Evolutionary conservation across 2,888 invertebrate species (phyloP), one percentile per base, ranked within the genome.

Genomic region (Eucera pruinosa): DNA sequence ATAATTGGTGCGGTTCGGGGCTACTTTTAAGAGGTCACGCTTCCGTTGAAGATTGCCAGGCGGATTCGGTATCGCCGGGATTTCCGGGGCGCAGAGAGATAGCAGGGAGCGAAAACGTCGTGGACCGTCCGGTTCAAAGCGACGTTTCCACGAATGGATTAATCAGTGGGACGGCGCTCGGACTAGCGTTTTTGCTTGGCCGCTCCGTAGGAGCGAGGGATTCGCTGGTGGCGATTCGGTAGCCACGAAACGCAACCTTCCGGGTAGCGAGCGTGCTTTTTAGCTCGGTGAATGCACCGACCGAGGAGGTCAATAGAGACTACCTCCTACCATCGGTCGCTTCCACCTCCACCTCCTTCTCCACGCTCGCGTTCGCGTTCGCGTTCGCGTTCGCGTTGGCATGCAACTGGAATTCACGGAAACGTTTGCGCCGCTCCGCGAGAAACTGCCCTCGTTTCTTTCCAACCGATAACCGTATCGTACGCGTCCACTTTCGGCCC

Each of bases 1-100:
- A 83, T 87, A 87, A 89, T 89, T 86, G 87, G 80, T 68, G 71
- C 54, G 72, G 75, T 76, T 66, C 62, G 68, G 52, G 74, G 47
- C 58, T 69, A 58, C 58, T 79, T 79, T 73, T 61, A 74, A 74
- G 73, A 9, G 43, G 18, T 15, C 20, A 4, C 30, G 7, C 15
- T 43, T 30, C 13, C 27, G 18, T 45, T 23, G 18, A 0, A 36
- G 36, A 36, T 36, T 36, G 36, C 36, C 9, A 5, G 36, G 9
- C 11, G 36, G 33, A 33, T 33, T 33, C 33, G 33, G 7, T 33
- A 33, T 33, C 7, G 33, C 33, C 4, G 7, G 33, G 33, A 33
- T 33, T 33, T 33, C 7, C 33, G 7, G 33, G 33, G 3, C 7
- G 33, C 33, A 3, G 4, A 7, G 33, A 33, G 4, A 33, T 7